A percentile compares a stretch with the other conserved stretches of the same genome.
Evolutionary conservation across 1,140 invertebrate genomes (phyloP).

Genomic region (Parapsyche elsis): DNA sequence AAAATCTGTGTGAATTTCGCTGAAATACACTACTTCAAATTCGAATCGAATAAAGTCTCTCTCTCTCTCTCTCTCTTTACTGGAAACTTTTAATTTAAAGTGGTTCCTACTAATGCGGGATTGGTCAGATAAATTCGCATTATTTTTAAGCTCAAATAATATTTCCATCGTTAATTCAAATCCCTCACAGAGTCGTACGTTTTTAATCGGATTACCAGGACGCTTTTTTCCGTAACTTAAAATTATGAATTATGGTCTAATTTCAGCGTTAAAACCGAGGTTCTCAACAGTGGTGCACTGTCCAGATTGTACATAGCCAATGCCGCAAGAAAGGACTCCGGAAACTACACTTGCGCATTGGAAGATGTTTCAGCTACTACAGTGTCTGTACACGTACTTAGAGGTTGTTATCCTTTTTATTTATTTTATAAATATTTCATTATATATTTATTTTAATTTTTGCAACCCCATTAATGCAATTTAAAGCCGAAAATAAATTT

Average conservation of each 20-base stretch:
- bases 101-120: not conserved
- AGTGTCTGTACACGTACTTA: constrained; percentile 84
- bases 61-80: no score
- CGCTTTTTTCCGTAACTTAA: not conserved
- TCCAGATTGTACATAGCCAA: constrained; percentile 86
- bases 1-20: no score
- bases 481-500: no score
- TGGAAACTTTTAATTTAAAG: no score
- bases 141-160: constrained; percentile 1
- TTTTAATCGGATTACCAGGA: not conserved
- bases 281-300: constrained; percentile 78
- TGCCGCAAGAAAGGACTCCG: constrained; percentile 84
- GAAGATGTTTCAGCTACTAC: constrained; percentile 80
- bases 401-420: constrained; percentile 68
- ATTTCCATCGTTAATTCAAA: not conserved
- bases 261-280: constrained; percentile 84
- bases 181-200: not conserved
- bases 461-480: no score
- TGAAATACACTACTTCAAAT: no score
- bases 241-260: constrained; percentile 42
- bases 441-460: no score
- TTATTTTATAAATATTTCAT: constrained; percentile 26
- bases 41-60: no score
- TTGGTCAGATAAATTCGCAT: not conserved
- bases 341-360: constrained; percentile 85